These are phyloP conservation scores for Ooceraea biroi DNA, from an alignment of 1,140 invertebrate species.

Conservation along the genomic window DNA sequence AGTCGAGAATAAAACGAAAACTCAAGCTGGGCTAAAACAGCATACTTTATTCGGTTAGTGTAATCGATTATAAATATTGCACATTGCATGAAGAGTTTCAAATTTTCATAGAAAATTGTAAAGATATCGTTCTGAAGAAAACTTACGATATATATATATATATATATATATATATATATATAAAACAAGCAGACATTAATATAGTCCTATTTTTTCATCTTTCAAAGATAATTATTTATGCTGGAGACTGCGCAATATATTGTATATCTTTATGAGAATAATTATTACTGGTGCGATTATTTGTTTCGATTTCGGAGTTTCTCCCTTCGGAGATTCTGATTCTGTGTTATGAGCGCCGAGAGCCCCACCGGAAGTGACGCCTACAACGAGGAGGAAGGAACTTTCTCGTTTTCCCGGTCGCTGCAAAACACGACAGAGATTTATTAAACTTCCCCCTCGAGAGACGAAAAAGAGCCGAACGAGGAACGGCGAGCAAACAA, in stretches of 20 bases:
- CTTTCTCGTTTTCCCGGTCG: conserved; percentile 69
- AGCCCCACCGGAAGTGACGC: conserved; percentile 67
- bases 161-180: too few species aligned
- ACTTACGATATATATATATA: too few species aligned
- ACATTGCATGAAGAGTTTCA: neutral
- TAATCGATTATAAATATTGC: neutral
- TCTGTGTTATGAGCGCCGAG: conserved; percentile 15
- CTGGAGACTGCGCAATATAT: neutral
- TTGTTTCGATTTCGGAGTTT: conserved; percentile 13
- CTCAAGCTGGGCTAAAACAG: conserved; percentile 11
- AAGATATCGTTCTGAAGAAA: neutral
- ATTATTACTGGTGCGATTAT: conserved; percentile 7
- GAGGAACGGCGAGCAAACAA: conserved; percentile 72
- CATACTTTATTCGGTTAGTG: conserved; percentile 2
- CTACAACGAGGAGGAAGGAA: conserved; percentile 50
- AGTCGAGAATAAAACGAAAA: conserved; percentile 1
- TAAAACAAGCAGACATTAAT: neutral
- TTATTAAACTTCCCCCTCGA: conserved; percentile 69
- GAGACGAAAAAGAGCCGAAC: conserved; percentile 52
- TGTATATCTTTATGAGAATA: neutral
- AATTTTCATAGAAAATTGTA: conserved; percentile 4
- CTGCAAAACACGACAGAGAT: conserved; percentile 71
- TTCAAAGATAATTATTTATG: neutral
- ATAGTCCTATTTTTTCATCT: neutral
- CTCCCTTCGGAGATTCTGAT: conserved; percentile 40